Evolutionary conservation across 2,113 vertebrate species (phyloP), one percentile per base, ranked within the genome.

Genomic region (Eulemur macaco): DNA sequence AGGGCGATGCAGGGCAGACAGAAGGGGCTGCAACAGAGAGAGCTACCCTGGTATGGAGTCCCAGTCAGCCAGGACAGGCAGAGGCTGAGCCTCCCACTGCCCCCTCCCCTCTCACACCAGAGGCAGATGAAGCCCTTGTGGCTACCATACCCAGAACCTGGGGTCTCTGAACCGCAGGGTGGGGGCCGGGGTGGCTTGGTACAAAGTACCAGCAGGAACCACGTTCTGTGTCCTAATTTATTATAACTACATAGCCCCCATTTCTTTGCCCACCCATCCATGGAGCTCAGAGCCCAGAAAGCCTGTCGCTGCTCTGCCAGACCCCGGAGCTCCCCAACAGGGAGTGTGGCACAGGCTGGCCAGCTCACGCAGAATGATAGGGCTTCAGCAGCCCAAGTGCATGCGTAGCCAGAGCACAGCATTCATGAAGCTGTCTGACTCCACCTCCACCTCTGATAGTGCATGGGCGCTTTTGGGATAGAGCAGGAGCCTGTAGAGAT

Each of bases 361-460:
- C 25, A 34, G 64, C 31, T 50, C 4, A 27, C 0, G 13, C 47
- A 3, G 86, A n/a, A 47, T 5, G 86, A 58, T 21, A 69, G 58
- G 82, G 68, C 84, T 88, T 95, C 90, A 96, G 90, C 71, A 91
- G 77, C 92, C 95, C 93, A 99, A 94, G 97, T 99, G 99, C 11
- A 99, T 98, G 52, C 98, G 97, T 88, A 99, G 98, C 99, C 99
- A 99, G 73, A 99, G 98, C 0, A 98, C 99, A 3, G 99, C 98
- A 95, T 99, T 99, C 99, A 99, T 99, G 96, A 99, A 99, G 47
- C 99, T 98, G 8, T 99, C 99, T 0, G 99, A 99, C 97, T 99
- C 99, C 0, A 99, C 99, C 58, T 99, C 99, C 5, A 99, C 98
- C 21, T 99, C 99, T 3, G 99, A 98, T 13, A 99, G 98, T 0